Evolutionary conservation across 2,797 vertebrate species (phyloP).

Genomic region (Odontamblyopus rebecca): DNA sequence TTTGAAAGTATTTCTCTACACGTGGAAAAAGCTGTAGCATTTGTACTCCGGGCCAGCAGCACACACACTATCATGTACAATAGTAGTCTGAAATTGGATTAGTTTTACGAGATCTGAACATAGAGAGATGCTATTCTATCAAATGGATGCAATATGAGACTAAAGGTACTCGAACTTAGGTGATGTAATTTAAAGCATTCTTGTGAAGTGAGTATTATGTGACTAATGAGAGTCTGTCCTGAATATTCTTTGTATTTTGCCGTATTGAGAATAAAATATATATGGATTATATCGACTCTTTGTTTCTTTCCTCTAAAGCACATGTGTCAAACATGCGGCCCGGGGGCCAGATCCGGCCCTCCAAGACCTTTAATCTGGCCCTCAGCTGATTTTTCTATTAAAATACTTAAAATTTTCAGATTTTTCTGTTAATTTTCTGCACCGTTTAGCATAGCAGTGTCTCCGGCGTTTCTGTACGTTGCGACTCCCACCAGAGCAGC

Average conservation of each 20-base stretch:
- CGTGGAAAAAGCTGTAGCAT: slow-evolving; percentile 73
- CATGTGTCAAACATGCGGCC: too few relatives aligned
- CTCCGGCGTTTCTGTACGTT: too few relatives aligned
- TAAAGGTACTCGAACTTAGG: slow-evolving; percentile 83
- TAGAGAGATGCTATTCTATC: slow-evolving; percentile 74
- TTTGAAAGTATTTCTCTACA: slow-evolving; percentile 75
- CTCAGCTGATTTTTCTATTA: too few relatives aligned
- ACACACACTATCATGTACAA: slow-evolving; percentile 72
- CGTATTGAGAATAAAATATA: slow-evolving; percentile 99
- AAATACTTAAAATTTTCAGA: too few relatives aligned
- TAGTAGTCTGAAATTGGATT: slow-evolving; percentile 71
- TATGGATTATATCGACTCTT: slow-evolving; percentile 82
- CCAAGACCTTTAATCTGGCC: too few relatives aligned
- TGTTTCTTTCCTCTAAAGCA: slow-evolving; percentile 5
- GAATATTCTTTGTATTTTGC: slow-evolving; percentile 99
- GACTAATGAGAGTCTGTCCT: slow-evolving; percentile 93
- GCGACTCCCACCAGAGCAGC: too few relatives aligned
- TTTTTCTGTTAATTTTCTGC: too few relatives aligned
- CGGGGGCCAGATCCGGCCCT: too few relatives aligned
- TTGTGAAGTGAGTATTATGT: slow-evolving; percentile 87
- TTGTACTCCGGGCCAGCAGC: slow-evolving; percentile 70
- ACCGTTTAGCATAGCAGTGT: too few relatives aligned
- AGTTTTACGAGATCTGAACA: slow-evolving; percentile 77
- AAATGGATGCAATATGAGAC: slow-evolving; percentile 83
- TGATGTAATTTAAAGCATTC: slow-evolving; percentile 85